Base-by-base conservation (phyloP, 2,888 invertebrate species). In the Brenthis ino region DNA sequence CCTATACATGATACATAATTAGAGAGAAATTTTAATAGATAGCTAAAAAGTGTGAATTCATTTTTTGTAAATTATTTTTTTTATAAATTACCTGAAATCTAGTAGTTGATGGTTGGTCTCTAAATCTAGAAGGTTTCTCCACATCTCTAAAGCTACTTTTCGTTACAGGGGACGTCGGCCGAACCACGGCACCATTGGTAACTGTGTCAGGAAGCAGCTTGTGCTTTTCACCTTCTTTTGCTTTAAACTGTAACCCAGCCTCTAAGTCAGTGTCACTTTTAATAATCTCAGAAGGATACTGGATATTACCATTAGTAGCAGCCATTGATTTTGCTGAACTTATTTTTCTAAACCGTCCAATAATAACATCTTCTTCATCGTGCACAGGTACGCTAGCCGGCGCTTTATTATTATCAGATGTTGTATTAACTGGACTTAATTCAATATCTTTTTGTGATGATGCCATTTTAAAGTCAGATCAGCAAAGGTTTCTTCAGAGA, bases 131-230 rank as follows among this genome's bases (percentile, higher is more conserved):
- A 0, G 94, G 94, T 80, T 94, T 95, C 77, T 95, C 95, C 6
- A 90, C 78, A 80, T 95, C 94, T 57, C 95, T 92, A 79, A 95
- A 94, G 81, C 95, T 95, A 79, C 95, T 95, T 79, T 95, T 95
- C 5, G 94, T 94, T 24, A 88, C 77, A 0, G 86, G 84, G 1
- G 85, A 83, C 68, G 77, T 82, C 1, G 81, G 73, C n/a, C 80
- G 81, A 24, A 82, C 74, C 11, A 81, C 64, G 2, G 77, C 74
- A 0, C 82, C 84, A 70, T 85, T 86, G 2, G 77, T 80, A 28
- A 77, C 75, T 12, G 77, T 57, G 2, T 87, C 87, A 0, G 82
- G 77, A 24, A 88, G 69, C 37, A 90, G 75, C 60, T 85, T 86
- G 20, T 92, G 91, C 48, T 80, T 87, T 65, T 90, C 90, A 2